These are phyloP conservation scores for Dastarcus helophoroides DNA, from an alignment of 2,888 invertebrate species.

Conservation along the genomic window DNA sequence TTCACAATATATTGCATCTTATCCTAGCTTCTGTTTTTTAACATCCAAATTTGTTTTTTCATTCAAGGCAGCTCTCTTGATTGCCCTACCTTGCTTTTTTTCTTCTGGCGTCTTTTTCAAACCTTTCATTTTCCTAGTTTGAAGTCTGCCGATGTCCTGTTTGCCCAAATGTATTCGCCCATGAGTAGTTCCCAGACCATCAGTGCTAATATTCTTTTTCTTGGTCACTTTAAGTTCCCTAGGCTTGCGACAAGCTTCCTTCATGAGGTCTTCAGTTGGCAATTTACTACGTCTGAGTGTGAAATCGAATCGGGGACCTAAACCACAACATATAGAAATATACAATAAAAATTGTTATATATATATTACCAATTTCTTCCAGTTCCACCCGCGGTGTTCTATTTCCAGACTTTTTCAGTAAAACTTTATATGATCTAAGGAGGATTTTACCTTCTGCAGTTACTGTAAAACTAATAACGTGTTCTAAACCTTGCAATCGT, in stretches of 20 bases:
- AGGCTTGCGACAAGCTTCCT: slow-evolving; percentile 69
- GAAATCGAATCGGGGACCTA: slow-evolving; percentile 83
- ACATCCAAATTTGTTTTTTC: too few relatives aligned
- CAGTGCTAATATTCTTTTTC: slow-evolving; percentile 83
- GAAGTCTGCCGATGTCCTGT: slow-evolving; percentile 73
- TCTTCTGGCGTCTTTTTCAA: slow-evolving; percentile 64
- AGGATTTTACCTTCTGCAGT: slow-evolving; percentile 64
- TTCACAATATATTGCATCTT: too few relatives aligned
- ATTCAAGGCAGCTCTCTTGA: slow-evolving; percentile 10
- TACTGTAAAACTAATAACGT: slow-evolving; percentile 82
- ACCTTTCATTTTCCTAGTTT: slow-evolving; percentile 87
- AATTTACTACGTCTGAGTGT: slow-evolving; percentile 73
- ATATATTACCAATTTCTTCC: slow-evolving; percentile 64
- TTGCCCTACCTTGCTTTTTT: slow-evolving; percentile 45
- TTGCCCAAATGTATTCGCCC: slow-evolving; percentile 89
- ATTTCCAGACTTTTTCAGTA: slow-evolving; percentile 83
- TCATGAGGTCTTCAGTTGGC: slow-evolving; percentile 81
- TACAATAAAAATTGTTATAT: background rate
- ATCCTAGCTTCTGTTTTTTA: too few relatives aligned
- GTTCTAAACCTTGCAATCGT: slow-evolving; percentile 86
- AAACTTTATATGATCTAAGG: slow-evolving; percentile 67
- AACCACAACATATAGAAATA: slow-evolving; percentile 3
- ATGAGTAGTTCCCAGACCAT: slow-evolving; percentile 78
- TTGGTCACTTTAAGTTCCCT: slow-evolving; percentile 65
- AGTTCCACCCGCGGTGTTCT: slow-evolving; percentile 84